A percentile compares a stretch with the other conserved stretches of the same genome.
phyloP scores from a whole-genome alignment of 2,113 vertebrate genomes.

The Ptychochromis oligacanthus region DNA sequence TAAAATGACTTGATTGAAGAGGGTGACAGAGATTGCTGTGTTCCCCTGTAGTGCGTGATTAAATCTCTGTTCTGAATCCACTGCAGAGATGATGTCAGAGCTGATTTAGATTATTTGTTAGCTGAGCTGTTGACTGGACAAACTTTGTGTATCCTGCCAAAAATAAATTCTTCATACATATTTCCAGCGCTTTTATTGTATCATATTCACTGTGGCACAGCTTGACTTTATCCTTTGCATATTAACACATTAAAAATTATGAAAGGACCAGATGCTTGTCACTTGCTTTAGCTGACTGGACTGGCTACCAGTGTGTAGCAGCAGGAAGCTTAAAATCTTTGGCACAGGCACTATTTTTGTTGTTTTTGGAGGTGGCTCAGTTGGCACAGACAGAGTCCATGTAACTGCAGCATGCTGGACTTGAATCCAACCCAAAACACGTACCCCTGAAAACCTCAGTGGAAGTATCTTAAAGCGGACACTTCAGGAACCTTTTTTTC shows the following conservation, averaged over 20 bases:
- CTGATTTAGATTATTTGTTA: conserved; percentile 9
- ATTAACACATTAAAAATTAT: conserved; percentile 14
- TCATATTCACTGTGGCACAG: background rate
- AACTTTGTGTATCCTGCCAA: background rate
- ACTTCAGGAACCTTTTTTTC: background rate
- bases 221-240: background rate
- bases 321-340: background rate
- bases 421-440: conserved; percentile 8
- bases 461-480: background rate
- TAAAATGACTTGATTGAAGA: background rate
- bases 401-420: background rate
- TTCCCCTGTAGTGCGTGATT: background rate
- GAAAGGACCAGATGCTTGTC: conserved; percentile 2
- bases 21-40: background rate
- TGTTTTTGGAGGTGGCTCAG: background rate
- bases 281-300: background rate
- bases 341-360: background rate
- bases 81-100: conserved; percentile 7
- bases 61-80: background rate
- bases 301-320: background rate
- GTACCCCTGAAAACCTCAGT: background rate
- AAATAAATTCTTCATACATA: background rate
- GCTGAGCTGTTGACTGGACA: background rate
- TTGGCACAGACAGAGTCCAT: background rate
- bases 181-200: conserved; percentile 10